Conservation (phyloP, 1,140 invertebrate species). For the Saxidomus purpurata region DNA sequence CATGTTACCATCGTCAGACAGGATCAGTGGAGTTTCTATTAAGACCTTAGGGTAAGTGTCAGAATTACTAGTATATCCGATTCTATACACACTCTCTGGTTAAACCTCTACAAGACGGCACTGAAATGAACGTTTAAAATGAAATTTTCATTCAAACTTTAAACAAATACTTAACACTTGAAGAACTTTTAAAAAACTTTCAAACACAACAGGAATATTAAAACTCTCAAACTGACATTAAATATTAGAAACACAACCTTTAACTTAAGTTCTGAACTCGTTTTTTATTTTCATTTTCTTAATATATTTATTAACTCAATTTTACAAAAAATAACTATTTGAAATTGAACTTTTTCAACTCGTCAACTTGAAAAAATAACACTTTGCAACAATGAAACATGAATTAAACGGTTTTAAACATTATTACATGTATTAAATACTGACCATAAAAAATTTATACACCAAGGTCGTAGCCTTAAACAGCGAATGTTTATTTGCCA, state of each 20-base stretch:
- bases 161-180: conserved; percentile 30
- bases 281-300: neutral
- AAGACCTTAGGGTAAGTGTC: no score
- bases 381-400: neutral
- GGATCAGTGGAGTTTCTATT: no score
- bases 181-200: conserved; percentile 22
- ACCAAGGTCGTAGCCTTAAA: neutral
- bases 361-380: conserved; percentile 8
- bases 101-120: no score
- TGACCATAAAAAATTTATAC: conserved; percentile 11
- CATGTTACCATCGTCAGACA: no score
- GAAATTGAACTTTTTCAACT: neutral
- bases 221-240: conserved; percentile 11
- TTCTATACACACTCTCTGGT: no score
- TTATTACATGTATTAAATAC: conserved; percentile 18
- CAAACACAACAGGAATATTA: conserved; percentile 23
- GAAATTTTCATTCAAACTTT: neutral
- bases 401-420: neutral
- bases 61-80: no score
- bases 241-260: conserved; percentile 21
- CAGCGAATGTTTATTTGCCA: neutral
- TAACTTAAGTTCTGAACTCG: neutral
- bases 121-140: neutral
- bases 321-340: neutral
- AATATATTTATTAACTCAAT: neutral